Evolutionary conservation across 1,140 invertebrate species (phyloP), one percentile per base, ranked within the genome.

Genomic region (Conopomorpha cramerella): DNA sequence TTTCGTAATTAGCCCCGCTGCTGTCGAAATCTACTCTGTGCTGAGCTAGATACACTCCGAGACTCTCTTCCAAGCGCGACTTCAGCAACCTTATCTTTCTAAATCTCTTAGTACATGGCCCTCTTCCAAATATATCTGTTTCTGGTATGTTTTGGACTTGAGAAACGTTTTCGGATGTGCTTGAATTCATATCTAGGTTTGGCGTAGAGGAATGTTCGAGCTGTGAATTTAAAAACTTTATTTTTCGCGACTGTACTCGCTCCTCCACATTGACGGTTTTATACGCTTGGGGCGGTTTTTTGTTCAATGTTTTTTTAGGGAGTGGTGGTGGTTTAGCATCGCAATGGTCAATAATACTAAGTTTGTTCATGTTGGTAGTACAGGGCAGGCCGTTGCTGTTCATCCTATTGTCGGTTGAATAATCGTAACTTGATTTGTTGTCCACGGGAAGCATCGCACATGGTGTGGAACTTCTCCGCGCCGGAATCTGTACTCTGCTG

Each of bases 11-110:
- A 35, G 66, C 64, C 30, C 62, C 70, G 36, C 63, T 72, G 30
- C 54, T 71, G 42, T 78, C 67, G 45, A 81, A 64, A 45, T 78
- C 67, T 25, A 78, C 66, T 53, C 80, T 79, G 54, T 87, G 83
- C 38, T 86, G 85, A 2, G 85, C 85, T 38, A 89, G 54, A 48
- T 86, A 82, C n/a, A 89, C 83, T 0, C 87, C 87, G 17, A 88
- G 66, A 51, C 81, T 85, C 47, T 89, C 86, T 45, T 85, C 84
- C 15, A 84, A 67, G 36, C 82, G 81, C 7, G 78, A 80, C 46
- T 86, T 86, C 39, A 82, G 52, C 49, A 84, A 46, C 41, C 81
- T 71, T 13, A 84, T 72, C 51, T 82, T 81, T 41, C 81, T 71
- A 48, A 83, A 84, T 28, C 80, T 56, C 29, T 78, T 78, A 11